Evolutionary conservation across 2,888 invertebrate species (phyloP), one percentile per base, ranked within the genome.

Genomic region (Griposia aprilina): DNA sequence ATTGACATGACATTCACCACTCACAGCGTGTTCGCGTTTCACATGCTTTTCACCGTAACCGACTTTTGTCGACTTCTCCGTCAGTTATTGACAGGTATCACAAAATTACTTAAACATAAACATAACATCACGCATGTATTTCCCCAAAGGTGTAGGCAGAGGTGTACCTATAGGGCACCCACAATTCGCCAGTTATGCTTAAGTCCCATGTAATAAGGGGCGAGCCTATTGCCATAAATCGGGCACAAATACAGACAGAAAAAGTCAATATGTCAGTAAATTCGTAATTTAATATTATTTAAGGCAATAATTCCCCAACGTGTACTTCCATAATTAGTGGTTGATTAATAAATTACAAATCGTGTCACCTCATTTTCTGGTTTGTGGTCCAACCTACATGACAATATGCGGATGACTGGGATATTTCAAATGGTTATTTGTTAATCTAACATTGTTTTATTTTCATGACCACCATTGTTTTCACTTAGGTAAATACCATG

Each of bases 271-370:
- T n/a, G n/a, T 17, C 60, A 36, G 15, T 55, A 41, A 26, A n/a
- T 62, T 7, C 10, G 17, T 48, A 72, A 52, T 65, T 52, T 36
- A 26, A 41, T 36, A 30, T 41, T 15, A 76, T 68, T 59, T 45
- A 48, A 52, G 69, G 50, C 23, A 5, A 62, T 26, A 5, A 67
- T 71, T 62, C 30, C 59, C 36, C 30, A 67, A 52, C 41, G 69
- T 55, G n/a, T 48, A 30, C 11, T 60, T 84, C 80, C 63, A 67
- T 75, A 70, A 84, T 86, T 88, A 77, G 75, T 71, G 76, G 86
- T 84, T 81, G 77, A 81, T 74, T 81, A 78, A 85, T 41, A 41
- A 41, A 41, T 87, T 81, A 68, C 74, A 80, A 76, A 84, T 80
- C n/a, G 57, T 8, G 30, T 52, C 26, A 13, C 48, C 13, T 20